Evolutionary conservation across 2,113 vertebrate genomes (phyloP).

Genomic region (Heteronetta atricapilla): DNA sequence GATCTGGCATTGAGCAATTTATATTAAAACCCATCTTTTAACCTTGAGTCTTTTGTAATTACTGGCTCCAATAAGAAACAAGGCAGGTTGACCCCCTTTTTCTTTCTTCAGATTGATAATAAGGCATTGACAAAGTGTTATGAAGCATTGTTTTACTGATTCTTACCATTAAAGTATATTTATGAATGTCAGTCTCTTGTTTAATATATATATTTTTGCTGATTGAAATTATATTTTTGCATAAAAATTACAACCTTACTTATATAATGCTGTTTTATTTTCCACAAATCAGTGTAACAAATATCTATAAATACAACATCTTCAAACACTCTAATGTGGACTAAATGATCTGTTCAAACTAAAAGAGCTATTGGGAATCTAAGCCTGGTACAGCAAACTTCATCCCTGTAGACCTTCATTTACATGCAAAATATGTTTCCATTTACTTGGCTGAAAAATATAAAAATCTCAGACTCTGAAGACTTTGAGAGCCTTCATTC

Average conservation of each 20-base stretch:
- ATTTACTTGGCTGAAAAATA: not conserved
- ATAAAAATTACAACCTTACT: not conserved
- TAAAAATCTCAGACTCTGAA: conserved; percentile 16
- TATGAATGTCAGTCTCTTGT: not conserved
- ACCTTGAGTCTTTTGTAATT: not conserved
- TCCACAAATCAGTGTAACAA: not conserved
- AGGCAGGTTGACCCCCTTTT: not conserved
- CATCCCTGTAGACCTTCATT: conserved; percentile 9
- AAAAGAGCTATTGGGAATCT: conserved; percentile 18
- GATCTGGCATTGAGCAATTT: not conserved
- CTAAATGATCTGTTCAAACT: conserved; percentile 31
- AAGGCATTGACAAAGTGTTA: not conserved
- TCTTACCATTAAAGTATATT: not conserved
- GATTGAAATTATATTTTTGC: not conserved
- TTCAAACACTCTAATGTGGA: conserved; percentile 5
- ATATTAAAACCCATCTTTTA: not conserved
- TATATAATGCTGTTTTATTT: not conserved
- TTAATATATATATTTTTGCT: not conserved
- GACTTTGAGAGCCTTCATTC: conserved; percentile 34
- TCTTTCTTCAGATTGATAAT: not conserved
- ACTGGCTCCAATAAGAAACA: not conserved
- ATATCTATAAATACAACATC: not conserved
- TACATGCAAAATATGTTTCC: conserved; percentile 40
- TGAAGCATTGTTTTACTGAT: not conserved
- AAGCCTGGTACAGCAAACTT: conserved; percentile 23